Conservation (phyloP, 2,888 invertebrate genomes). For the Orchestes rusci region DNA sequence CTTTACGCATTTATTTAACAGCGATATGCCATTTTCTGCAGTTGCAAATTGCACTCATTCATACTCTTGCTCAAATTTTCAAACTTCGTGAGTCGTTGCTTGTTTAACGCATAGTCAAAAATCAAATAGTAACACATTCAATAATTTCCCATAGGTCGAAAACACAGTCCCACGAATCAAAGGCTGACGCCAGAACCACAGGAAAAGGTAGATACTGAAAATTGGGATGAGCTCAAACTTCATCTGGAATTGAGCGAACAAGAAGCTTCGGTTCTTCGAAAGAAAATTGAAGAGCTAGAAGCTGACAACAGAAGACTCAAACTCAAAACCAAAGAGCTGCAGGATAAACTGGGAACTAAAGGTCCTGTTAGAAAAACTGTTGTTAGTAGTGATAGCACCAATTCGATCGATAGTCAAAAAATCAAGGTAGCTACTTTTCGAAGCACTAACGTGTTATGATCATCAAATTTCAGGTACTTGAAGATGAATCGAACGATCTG, state of each 20-base stretch:
- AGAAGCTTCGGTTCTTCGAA: slow-evolving; percentile 74
- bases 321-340: slow-evolving; percentile 68
- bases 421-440: slow-evolving; percentile 47
- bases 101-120: no score
- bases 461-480: slow-evolving; percentile 49
- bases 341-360: slow-evolving; percentile 58
- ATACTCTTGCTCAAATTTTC: slow-evolving; percentile 28
- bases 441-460: background rate
- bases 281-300: slow-evolving; percentile 80
- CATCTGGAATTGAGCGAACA: slow-evolving; percentile 85
- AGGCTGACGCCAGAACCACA: slow-evolving; percentile 57
- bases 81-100: no score
- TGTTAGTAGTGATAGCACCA: slow-evolving; percentile 36
- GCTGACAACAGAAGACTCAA: slow-evolving; percentile 67
- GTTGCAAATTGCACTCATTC: slow-evolving; percentile 42
- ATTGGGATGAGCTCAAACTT: slow-evolving; percentile 74
- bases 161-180: slow-evolving; percentile 59
- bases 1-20: slow-evolving; percentile 20
- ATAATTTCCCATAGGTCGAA: slow-evolving; percentile 50
- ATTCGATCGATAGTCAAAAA: slow-evolving; percentile 57
- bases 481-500: slow-evolving; percentile 66
- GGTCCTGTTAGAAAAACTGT: slow-evolving; percentile 33
- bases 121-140: no score
- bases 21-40: slow-evolving; percentile 47
- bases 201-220: slow-evolving; percentile 68